Conservation (phyloP, 2,113 vertebrate genomes). For the Crotophaga sulcirostris region DNA sequence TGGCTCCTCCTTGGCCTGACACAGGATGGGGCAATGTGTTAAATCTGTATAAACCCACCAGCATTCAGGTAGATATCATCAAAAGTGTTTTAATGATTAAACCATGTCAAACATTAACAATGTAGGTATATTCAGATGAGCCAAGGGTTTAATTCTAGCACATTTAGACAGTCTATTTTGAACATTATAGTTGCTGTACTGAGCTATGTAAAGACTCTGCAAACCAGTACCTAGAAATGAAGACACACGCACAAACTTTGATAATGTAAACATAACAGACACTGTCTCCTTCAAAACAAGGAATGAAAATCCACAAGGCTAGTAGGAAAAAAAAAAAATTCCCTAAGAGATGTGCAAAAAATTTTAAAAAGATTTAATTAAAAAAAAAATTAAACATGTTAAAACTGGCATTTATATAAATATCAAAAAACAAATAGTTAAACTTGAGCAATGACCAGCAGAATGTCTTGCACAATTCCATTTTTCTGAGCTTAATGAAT, state of each 20-base stretch:
- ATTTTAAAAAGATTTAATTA: slow-evolving; percentile 41
- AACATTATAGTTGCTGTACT: slow-evolving; percentile 73
- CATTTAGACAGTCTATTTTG: slow-evolving; percentile 69
- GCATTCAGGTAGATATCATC: slow-evolving; percentile 68
- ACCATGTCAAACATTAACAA: slow-evolving; percentile 76
- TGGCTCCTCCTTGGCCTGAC: background rate
- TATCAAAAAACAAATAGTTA: slow-evolving; percentile 69
- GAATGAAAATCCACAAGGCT: slow-evolving; percentile 67
- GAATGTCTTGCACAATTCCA: slow-evolving; percentile 37
- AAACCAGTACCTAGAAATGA: slow-evolving; percentile 77
- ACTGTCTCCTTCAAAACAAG: slow-evolving; percentile 73
- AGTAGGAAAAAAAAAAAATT: slow-evolving; percentile 69
- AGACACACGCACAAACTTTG: slow-evolving; percentile 69
- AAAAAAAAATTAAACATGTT: slow-evolving; percentile 71
- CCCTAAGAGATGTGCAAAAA: slow-evolving; percentile 78
- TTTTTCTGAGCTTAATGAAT: slow-evolving; percentile 44
- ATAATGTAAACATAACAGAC: slow-evolving; percentile 76
- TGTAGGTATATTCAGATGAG: slow-evolving; percentile 73
- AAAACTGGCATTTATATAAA: slow-evolving; percentile 78
- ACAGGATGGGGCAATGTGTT: background rate
- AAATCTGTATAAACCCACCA: background rate
- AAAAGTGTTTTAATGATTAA: slow-evolving; percentile 84
- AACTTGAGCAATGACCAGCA: slow-evolving; percentile 60
- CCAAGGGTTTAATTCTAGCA: slow-evolving; percentile 72
- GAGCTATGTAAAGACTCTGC: slow-evolving; percentile 76